Conservation (phyloP, 2,113 vertebrate species). For the Andinoacara biseriatus region DNA sequence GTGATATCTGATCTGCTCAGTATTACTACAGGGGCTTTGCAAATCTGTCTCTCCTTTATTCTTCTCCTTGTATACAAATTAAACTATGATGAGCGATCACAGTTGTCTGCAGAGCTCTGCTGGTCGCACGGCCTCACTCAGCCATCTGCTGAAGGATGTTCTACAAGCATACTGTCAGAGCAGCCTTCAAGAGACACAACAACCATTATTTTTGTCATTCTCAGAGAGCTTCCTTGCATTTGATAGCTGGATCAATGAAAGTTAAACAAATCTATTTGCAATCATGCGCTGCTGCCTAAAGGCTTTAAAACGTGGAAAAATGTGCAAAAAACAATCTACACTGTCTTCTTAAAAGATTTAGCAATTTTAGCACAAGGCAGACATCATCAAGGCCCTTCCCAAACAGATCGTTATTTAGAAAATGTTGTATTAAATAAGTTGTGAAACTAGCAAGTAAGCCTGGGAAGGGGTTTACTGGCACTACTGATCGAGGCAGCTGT, state of each 20-base stretch:
- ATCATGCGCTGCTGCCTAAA: neutral
- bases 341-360: neutral
- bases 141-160: conserved; percentile 7
- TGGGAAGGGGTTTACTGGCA: neutral
- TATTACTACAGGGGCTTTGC: neutral
- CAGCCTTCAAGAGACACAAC: neutral
- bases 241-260: neutral
- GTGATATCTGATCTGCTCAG: conserved; percentile 18
- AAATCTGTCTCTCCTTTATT: neutral
- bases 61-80: conserved; percentile 8
- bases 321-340: neutral
- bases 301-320: neutral
- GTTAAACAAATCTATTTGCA: neutral
- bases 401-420: no score
- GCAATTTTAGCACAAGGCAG: neutral
- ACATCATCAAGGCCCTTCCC: neutral
- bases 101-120: neutral
- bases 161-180: neutral
- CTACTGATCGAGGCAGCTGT: no score
- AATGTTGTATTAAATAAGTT: fast-evolving
- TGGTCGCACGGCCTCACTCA: conserved; percentile 4
- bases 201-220: neutral
- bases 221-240: neutral
- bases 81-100: neutral
- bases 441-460: neutral